These are phyloP conservation scores for Agriopis marginaria DNA, from an alignment of 2,888 invertebrate species.

Conservation along the genomic window DNA sequence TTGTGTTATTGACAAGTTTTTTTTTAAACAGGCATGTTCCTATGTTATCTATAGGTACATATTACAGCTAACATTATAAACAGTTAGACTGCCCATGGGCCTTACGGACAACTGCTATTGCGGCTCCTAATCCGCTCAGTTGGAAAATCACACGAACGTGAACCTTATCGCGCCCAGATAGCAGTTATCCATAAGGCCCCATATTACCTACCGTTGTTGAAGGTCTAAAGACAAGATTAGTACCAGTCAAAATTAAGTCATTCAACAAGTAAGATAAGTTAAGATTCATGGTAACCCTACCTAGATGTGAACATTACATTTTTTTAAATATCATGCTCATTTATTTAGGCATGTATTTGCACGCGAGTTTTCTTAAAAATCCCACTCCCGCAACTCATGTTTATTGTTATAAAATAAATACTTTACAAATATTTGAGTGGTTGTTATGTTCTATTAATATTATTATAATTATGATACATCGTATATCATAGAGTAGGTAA, in stretches of 20 bases:
- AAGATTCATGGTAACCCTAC: too few relatives aligned
- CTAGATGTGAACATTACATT: too few relatives aligned
- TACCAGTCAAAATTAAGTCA: too few relatives aligned
- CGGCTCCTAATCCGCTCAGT: too few relatives aligned
- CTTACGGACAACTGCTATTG: too few relatives aligned
- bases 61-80: neutral
- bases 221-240: too few relatives aligned
- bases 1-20: neutral
- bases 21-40: neutral
- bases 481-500: neutral
- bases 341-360: conserved; percentile 5
- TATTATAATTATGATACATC: neutral
- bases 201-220: too few relatives aligned
- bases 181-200: too few relatives aligned
- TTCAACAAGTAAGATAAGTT: too few relatives aligned
- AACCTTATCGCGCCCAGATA: too few relatives aligned
- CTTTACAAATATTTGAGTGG: neutral
- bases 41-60: neutral
- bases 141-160: too few relatives aligned
- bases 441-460: neutral
- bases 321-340: neutral
- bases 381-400: conserved; percentile 1
- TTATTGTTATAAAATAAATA: neutral
- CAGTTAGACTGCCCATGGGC: too few relatives aligned
- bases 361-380: conserved; percentile 3